Percentiles rank a stretch among this genome's conserved stretches.
phyloP scores from a whole-genome alignment of 2,888 invertebrate genomes.

The Tanytarsus gracilentus region DNA sequence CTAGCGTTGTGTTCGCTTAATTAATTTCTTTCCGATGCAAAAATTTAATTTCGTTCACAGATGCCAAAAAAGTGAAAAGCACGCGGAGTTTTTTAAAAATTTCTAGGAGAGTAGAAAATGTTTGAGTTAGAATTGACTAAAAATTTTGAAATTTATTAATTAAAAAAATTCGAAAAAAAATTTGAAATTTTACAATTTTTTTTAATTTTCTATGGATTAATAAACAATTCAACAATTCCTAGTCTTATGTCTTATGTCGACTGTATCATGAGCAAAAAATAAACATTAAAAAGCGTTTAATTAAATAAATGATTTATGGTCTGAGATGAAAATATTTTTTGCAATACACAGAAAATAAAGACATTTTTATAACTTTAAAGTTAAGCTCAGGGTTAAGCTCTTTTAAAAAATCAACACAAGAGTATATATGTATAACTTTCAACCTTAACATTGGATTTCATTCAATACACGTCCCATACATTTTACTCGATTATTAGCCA shows the following conservation, averaged over 20 bases:
- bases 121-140: background rate
- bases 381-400: too few species aligned
- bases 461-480: slow-evolving; percentile 3
- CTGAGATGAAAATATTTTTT: too few species aligned
- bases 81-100: background rate
- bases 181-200: background rate
- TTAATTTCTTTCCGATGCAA: slow-evolving; percentile 22
- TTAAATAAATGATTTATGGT: slow-evolving; percentile 24
- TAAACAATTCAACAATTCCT: too few species aligned
- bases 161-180: too few species aligned
- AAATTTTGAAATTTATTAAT: background rate
- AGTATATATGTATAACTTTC: background rate
- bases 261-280: too few species aligned
- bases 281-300: slow-evolving; percentile 11
- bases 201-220: background rate
- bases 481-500: slow-evolving; percentile 20
- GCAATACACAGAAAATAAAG: too few species aligned
- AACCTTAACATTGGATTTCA: background rate
- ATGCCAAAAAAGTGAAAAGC: too few species aligned
- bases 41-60: slow-evolving; percentile 21
- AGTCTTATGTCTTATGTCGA: background rate
- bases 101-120: background rate
- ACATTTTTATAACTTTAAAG: background rate
- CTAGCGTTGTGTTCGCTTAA: slow-evolving; percentile 13
- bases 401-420: background rate